Evolutionary conservation across 2,888 invertebrate species (phyloP), one percentile per base, ranked within the genome.

Genomic region (Agrilus mali): DNA sequence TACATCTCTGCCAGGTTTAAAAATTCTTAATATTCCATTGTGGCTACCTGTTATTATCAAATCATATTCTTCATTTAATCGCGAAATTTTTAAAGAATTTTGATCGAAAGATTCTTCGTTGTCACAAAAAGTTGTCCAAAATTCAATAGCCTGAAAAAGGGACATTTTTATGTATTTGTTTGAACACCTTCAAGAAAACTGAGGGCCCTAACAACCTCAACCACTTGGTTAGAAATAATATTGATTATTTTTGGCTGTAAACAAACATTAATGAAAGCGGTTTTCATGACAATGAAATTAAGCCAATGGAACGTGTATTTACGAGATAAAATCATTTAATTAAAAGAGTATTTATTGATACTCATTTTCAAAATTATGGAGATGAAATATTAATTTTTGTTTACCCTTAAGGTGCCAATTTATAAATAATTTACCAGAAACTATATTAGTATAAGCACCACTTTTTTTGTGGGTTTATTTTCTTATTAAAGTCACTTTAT

Each of bases 111-210:
- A 67, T 60, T 80, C 81, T 35, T 74, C 70, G 38, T 69, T 67
- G 14, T 78, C 80, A 56, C 81, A 83, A 40, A 76, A 72, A 12
- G 82, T 80, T 14, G 80, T 75, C 93, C 95, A 96, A 80, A 89
- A 88, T 56, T 85, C 84, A 58, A 87, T 79, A 8, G 85, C 78
- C 72, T 89, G 92, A 62, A 96, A 96, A 55, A 96, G 70, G 3
- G 95, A 95, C 96, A 96, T 96, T 49, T 44, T 59, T 39, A 43
- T 7, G 34, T 22, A 15, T 37, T 17, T 37, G 27, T 27, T 22
- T 27, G 10, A 27, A 16, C 27, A 27, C 32, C 20, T 41, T 34
- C 10, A 41, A 15, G 17, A 31, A 22, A 12, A 27, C 16, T 27
- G 14, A 20, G 32, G 12, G 17, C 22, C 33, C 16, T 40, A 37